Percentiles rank a stretch among this genome's conserved stretches.
These are phyloP conservation scores for Phengaris alcon DNA, from an alignment of 2,888 invertebrate species.

Conservation along the genomic window DNA sequence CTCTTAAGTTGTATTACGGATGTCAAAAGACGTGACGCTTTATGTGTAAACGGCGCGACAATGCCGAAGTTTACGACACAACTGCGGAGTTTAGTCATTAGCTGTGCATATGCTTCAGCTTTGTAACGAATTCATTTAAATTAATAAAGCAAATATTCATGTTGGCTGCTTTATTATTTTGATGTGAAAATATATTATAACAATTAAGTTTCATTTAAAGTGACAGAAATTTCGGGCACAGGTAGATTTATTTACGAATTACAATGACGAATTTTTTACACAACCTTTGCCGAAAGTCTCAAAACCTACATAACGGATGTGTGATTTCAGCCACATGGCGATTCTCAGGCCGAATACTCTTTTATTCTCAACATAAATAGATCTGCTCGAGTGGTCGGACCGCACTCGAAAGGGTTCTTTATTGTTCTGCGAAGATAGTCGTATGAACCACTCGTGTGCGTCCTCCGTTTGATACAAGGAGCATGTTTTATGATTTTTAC, in stretches of 20 bases:
- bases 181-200: neutral
- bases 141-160: neutral
- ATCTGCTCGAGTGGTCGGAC: slow-evolving; percentile 12
- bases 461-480: slow-evolving; percentile 16
- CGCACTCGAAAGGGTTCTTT: slow-evolving; percentile 2
- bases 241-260: no score
- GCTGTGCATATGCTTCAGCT: slow-evolving; percentile 12
- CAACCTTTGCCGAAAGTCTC: neutral
- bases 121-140: slow-evolving; percentile 5
- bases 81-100: slow-evolving; percentile 19
- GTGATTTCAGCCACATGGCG: neutral
- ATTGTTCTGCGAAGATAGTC: slow-evolving; percentile 17
- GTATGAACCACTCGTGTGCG: neutral
- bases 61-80: neutral
- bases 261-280: neutral
- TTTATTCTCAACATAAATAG: neutral
- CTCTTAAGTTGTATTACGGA: neutral
- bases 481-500: slow-evolving; percentile 25
- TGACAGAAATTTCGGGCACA: no score
- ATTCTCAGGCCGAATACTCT: neutral
- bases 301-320: neutral
- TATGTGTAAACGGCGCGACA: slow-evolving; percentile 5
- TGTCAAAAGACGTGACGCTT: slow-evolving; percentile 13
- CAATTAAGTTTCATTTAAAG: no score
- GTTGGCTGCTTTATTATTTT: neutral